Base-by-base conservation (phyloP, 2,113 vertebrate species). In the Bombycilla garrulus region DNA sequence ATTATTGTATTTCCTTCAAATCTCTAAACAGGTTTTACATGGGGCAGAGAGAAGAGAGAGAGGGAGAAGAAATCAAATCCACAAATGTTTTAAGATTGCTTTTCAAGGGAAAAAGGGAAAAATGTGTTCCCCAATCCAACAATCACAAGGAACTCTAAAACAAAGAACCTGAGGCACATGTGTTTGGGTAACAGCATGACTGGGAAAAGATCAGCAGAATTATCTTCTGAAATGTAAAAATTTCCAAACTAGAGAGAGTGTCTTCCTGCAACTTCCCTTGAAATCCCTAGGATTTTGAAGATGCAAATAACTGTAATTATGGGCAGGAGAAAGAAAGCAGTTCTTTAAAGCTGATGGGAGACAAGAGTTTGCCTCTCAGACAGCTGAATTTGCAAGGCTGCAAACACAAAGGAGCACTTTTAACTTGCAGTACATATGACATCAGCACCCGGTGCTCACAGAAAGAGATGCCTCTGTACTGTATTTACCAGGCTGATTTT, bases 11-110 rank as follows among this genome's bases (percentile, higher is more conserved):
- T 92, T 81, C 38, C n/a, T 87, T 60, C 60, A 94, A 72, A 74
- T 40, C 44, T 58, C 31, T 72, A 47, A n/a, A 33, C 29, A 45
- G 22, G 26, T n/a, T 58, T 90, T 72, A 88, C 18, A 38, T 9
- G 31, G 19, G 28, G 4, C 0, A 1, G 5, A 2, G 9, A 56
- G 7, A 15, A 19, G 29, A 15, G 22, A 24, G 12, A 14, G 23
- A 1, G 1, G 3, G 2, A 11, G 28, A n/a, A 33, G 21, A 67
- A 28, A 38, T 38, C 33, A 73, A 90, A 36, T 48, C 8, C 15
- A 11, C 22, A 81, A 42, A 67, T 11, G 4, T 36, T 81, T 73
- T 56, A 65, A 73, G 20, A 13, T 9, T 61, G 15, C 35, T 81
- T 70, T 79, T 42, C 31, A 54, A 47, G 20, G 16, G 4, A 4